A percentile compares a stretch with the other conserved stretches of the same genome.
Evolutionary conservation across 2,797 vertebrate genomes (phyloP).

Genomic region (Cheirogaleus major): DNA sequence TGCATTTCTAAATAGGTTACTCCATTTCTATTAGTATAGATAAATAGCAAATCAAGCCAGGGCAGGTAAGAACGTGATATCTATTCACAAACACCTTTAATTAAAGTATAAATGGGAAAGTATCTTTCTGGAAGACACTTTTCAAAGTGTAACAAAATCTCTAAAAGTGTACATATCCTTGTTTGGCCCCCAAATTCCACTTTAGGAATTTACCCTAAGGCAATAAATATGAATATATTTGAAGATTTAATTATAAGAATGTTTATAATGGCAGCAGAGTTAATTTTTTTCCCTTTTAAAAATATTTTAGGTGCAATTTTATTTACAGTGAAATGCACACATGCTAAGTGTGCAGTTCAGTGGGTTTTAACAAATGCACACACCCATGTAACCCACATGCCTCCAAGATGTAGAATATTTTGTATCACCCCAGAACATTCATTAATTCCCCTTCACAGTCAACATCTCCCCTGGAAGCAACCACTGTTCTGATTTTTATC

Average conservation of each 20-base stretch:
- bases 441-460: not conserved
- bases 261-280: not conserved
- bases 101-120: not conserved
- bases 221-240: not conserved
- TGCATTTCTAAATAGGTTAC: not conserved
- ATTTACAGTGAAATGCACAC: not conserved
- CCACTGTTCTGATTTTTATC: not conserved
- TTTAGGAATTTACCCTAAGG: not conserved
- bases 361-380: conserved; percentile 3
- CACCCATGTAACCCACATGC: not conserved
- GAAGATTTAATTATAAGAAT: not conserved
- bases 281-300: not conserved
- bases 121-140: not conserved
- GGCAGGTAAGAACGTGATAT: not conserved
- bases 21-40: not conserved
- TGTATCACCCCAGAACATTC: not conserved
- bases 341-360: not conserved
- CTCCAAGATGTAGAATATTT: not conserved
- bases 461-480: not conserved
- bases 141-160: conserved; percentile 23
- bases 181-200: not conserved
- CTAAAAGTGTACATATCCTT: not conserved
- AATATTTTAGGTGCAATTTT: conserved; percentile 27
- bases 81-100: not conserved
- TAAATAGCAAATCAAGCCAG: not conserved